Conservation (phyloP, 92 coral and sea anemone genomes). For the Zoanthus sociatus region DNA sequence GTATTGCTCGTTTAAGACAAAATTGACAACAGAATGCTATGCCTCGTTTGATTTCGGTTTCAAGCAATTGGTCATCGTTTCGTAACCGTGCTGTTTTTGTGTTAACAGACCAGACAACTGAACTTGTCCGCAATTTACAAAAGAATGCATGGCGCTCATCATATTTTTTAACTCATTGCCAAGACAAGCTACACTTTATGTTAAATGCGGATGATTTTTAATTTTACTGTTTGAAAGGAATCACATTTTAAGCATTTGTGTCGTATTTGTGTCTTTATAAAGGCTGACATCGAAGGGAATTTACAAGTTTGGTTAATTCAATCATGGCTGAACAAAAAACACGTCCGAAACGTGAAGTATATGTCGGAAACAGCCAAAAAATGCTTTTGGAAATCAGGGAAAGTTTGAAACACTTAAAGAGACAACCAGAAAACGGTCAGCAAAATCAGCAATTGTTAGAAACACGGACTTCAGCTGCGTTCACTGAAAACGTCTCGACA, state of each 20-base stretch:
- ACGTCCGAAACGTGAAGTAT: constrained; percentile 59
- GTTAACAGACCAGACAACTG: constrained; percentile 48
- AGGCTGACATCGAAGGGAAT: neutral
- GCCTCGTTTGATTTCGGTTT: neutral
- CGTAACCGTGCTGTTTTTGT: constrained; percentile 32
- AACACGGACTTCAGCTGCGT: constrained; percentile 52
- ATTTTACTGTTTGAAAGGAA: neutral
- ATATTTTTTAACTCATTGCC: neutral
- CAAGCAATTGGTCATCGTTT: constrained; percentile 32
- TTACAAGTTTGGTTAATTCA: neutral
- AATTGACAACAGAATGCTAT: constrained; percentile 8
- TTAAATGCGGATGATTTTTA: constrained; percentile 33
- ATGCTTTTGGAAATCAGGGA: constrained; percentile 93
- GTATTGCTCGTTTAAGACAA: constrained; percentile 5
- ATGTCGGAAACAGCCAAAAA: constrained; percentile 85
- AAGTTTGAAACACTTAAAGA: constrained; percentile 83
- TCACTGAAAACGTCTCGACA: constrained; percentile 42
- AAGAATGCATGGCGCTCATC: constrained; percentile 38
- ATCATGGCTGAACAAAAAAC: constrained; percentile 51
- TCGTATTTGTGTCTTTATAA: neutral
- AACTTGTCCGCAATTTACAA: constrained; percentile 36
- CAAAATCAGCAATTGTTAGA: constrained; percentile 36
- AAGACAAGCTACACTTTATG: constrained; percentile 25
- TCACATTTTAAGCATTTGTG: neutral
- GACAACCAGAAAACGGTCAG: constrained; percentile 69